Conservation (phyloP, 2,113 vertebrate species). For the Ptilorrhoa leucosticta region DNA sequence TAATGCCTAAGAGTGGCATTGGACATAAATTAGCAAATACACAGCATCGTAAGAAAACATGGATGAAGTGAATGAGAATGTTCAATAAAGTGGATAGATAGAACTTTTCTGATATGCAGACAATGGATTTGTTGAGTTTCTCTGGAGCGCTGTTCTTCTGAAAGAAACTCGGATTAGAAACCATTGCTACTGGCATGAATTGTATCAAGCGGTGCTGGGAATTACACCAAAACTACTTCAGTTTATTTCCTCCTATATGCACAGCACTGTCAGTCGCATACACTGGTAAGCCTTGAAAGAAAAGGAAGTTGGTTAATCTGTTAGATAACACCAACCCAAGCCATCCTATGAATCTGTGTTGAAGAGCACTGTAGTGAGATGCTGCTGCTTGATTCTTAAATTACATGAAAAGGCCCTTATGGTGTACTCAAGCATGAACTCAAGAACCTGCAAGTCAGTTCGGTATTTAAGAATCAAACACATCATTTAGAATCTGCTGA, state of each 20-base stretch:
- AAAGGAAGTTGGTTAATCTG: not conserved
- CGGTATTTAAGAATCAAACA: conserved; percentile 19
- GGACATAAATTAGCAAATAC: not conserved
- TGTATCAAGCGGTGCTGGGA: not conserved
- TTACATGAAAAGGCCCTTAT: conserved; percentile 13
- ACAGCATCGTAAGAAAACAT: not conserved
- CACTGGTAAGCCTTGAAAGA: not conserved
- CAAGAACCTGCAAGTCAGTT: conserved; percentile 32
- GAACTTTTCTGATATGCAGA: not conserved
- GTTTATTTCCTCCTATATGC: not conserved
- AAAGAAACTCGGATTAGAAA: not conserved
- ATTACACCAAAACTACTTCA: not conserved
- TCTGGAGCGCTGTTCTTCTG: not conserved
- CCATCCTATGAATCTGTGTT: not conserved
- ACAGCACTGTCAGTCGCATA: not conserved
- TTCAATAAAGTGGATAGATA: not conserved
- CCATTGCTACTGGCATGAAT: not conserved
- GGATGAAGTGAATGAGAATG: not conserved
- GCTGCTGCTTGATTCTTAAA: conserved; percentile 15
- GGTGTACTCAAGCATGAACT: conserved; percentile 5
- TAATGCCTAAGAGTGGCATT: not conserved
- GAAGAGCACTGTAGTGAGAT: not conserved
- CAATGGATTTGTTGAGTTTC: not conserved
- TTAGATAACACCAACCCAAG: not conserved
- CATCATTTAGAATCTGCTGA: not conserved